Base-by-base conservation (phyloP, 2,888 invertebrate species). In the Unio delphinus region DNA sequence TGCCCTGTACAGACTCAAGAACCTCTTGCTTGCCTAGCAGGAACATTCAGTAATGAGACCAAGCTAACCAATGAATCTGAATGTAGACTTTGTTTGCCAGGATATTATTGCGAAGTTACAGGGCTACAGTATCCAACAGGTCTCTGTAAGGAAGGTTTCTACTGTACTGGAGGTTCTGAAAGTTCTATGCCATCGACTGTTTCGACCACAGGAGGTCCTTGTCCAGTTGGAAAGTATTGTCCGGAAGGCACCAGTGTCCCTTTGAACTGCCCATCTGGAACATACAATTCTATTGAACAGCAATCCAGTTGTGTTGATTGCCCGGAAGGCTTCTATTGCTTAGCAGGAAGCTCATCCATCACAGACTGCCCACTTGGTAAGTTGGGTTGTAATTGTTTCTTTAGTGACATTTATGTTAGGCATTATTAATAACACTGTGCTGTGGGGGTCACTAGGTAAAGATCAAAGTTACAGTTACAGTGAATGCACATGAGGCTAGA, bases 21-120 rank as follows among this genome's bases (percentile, higher is more conserved):
- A 28, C 87, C 89, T 15, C 68, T 70, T 15, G 67, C 83, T 1
- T 89, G 89, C 71, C 87, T 87, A 45, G 75, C 83, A 8, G 89
- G 89, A 7, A 86, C 86, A 4, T 88, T 87, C 79, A 85, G 83
- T 79, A 89, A 89, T 65, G 67, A 73, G 28, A 88, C 87, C 8
- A 72, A 75, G 71, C 62, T 83, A 55, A 79, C 73, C 3, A 55
- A 74, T 57, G 78, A 71, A 26, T 28, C 75, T 1, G 82, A 83
- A 26, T 89, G 89, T 64, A 83, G 83, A 67, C 56, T 63, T 4
- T 89, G 89, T 76, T 79, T 82, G 30, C 85, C 84, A 23, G 88
- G 89, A 5, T 84, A 83, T 64, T 85, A 81, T 75, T 89, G 89
- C 73, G 82, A 83, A 56, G 60, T 76, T 2, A 84, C 87, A 15